These are phyloP conservation scores for Chloroceryle aenea DNA, from an alignment of 2,113 vertebrate genomes.

Conservation along the genomic window DNA sequence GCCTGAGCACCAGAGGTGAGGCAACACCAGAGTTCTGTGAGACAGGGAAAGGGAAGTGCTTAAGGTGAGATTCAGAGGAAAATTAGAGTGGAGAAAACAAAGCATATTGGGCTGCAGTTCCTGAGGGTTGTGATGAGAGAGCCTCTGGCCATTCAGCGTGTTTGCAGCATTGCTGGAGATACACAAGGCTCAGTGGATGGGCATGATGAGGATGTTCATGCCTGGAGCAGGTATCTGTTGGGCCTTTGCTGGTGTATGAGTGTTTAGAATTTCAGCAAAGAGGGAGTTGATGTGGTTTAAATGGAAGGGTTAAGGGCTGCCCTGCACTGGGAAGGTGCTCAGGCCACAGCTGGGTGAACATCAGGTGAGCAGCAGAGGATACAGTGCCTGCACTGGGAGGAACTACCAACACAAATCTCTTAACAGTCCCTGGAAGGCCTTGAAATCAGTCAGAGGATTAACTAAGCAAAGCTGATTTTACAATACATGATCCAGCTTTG, in stretches of 20 bases:
- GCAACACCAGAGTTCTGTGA: background rate
- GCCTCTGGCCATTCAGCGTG: rapidly evolving
- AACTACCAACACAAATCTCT: constrained; percentile 35
- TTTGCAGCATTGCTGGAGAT: background rate
- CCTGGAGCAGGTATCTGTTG: rapidly evolving
- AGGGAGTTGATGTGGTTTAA: background rate
- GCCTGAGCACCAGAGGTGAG: background rate
- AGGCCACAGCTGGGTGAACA: background rate
- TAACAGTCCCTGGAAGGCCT: constrained; percentile 48
- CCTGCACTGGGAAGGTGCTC: background rate
- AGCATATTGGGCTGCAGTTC: background rate
- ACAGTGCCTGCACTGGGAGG: background rate
- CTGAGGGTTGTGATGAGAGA: background rate
- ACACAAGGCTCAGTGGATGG: rapidly evolving
- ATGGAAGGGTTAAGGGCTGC: background rate
- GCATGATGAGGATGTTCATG: background rate
- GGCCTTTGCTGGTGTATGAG: rapidly evolving
- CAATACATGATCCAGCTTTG: constrained; percentile 38
- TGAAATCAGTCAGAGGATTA: constrained; percentile 70
- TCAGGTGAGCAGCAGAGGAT: background rate
- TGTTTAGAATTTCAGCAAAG: background rate
- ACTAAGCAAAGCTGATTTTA: constrained; percentile 52
- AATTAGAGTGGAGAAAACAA: background rate
- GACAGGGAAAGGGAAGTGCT: background rate
- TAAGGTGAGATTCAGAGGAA: background rate